Evolutionary conservation across 2,888 invertebrate genomes (phyloP).

Genomic region (Eugnorisma glareosa): DNA sequence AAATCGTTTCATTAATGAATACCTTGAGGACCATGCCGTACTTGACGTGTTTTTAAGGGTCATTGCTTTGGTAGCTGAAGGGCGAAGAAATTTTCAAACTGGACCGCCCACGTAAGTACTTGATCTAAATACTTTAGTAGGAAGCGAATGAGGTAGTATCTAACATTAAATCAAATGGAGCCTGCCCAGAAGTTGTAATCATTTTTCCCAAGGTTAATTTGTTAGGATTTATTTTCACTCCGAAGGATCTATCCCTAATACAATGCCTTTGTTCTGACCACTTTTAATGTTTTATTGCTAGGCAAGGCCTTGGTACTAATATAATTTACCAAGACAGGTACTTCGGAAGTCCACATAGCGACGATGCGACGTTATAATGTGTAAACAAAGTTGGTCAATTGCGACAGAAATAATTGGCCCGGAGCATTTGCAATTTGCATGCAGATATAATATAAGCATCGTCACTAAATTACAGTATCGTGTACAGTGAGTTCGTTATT

Average conservation of each 20-base stretch:
- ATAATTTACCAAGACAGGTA: not conserved
- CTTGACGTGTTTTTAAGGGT: slow-evolving; percentile 50
- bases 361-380: not conserved
- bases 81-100: slow-evolving; percentile 35
- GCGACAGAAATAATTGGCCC: not conserved
- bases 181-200: not conserved
- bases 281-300: not conserved
- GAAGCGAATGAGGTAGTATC: not conserved
- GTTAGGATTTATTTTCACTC: not conserved
- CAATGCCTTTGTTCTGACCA: not conserved
- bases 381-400: too few species aligned
- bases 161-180: slow-evolving; percentile 20
- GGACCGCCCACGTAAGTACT: slow-evolving; percentile 18
- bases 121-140: slow-evolving; percentile 26
- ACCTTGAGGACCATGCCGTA: slow-evolving; percentile 20
- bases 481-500: slow-evolving; percentile 57
- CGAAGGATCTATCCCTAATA: not conserved
- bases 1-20: slow-evolving; percentile 30
- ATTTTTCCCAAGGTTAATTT: not conserved
- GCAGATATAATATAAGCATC: slow-evolving; percentile 1
- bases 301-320: not conserved
- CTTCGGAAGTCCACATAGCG: not conserved
- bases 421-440: not conserved
- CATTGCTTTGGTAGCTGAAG: slow-evolving; percentile 35
- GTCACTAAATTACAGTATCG: slow-evolving; percentile 33